Evolutionary conservation across 2,113 vertebrate genomes (phyloP), one percentile per base, ranked within the genome.

Genomic region (Pelobates fuscus): DNA sequence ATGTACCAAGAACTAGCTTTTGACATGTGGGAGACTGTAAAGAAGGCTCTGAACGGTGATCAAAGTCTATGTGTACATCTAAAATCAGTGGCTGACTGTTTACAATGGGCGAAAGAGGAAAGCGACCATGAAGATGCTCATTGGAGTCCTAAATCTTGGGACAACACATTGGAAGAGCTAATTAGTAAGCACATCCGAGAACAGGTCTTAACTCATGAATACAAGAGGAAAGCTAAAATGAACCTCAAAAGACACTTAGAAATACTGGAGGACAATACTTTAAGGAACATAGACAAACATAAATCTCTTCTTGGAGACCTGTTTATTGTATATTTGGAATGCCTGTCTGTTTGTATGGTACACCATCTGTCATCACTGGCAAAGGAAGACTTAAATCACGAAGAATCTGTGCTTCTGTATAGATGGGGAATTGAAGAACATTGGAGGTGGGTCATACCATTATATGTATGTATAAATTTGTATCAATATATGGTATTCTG

Each of bases 391-490:
- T 66, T 80, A 55, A 81, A 63, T 44, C 86, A 82, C 77, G 78
- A 59, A 29, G 80, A 80, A 37, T 79, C 25, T 20, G 80, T 87
- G 67, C 67, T 81, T 62, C 18, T 86, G 67, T 81, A 82, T 64
- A 81, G 78, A 78, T 86, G 83, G 86, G 27, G 62, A 32, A 65
- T 77, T 68, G 77, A 79, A 25, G 67, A 79, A 55, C 70, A 82
- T 41, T 54, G 55, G 66, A 81, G 83, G 86, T 87, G 80, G 17
- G 81, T 27, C n/a, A n/a, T n/a, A n/a, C n/a, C n/a, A n/a, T n/a
- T n/a, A n/a, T n/a, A n/a, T n/a, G n/a, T n/a, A n/a, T n/a, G n/a
- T n/a, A n/a, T n/a, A n/a, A n/a, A n/a, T n/a, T n/a, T n/a, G n/a
- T n/a, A n/a, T n/a, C n/a, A n/a, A n/a, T n/a, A n/a, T n/a, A n/a